phyloP scores from a whole-genome alignment of 1,140 invertebrate genomes.

The Helicoverpa armigera region DNA sequence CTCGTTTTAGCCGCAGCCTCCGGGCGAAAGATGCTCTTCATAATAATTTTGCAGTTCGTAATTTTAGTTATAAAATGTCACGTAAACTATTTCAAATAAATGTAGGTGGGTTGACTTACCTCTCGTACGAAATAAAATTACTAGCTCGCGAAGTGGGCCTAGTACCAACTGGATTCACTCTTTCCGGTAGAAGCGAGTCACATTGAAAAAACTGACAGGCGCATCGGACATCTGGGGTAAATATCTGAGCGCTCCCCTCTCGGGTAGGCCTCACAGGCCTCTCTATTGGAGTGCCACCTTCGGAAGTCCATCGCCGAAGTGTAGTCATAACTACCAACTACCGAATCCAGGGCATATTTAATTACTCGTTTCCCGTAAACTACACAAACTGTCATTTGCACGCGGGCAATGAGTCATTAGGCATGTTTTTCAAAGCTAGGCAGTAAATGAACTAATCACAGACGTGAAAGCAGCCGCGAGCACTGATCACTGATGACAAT shows the following conservation, averaged over 20 bases:
- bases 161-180: constrained; percentile 88
- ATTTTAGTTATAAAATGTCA: constrained; percentile 70
- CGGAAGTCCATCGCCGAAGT: constrained; percentile 88
- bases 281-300: constrained; percentile 87
- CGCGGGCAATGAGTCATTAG: constrained; percentile 67
- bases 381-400: constrained; percentile 55
- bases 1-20: constrained; percentile 84
- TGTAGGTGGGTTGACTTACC: constrained; percentile 73
- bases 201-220: constrained; percentile 94
- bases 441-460: constrained; percentile 82
- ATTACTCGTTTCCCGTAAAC: constrained; percentile 59
- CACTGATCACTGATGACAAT: constrained; percentile 84
- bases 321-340: constrained; percentile 79
- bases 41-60: constrained; percentile 71
- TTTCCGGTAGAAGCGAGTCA: constrained; percentile 91
- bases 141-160: constrained; percentile 85
- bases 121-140: constrained; percentile 79
- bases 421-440: constrained; percentile 73
- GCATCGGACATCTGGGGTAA: constrained; percentile 92
- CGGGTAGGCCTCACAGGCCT: constrained; percentile 87
- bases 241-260: constrained; percentile 89
- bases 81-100: constrained; percentile 60
- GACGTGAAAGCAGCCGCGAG: constrained; percentile 81
- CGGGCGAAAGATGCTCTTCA: constrained; percentile 71
- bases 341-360: constrained; percentile 68